These are phyloP conservation scores for Saccopteryx leptura DNA, from an alignment of 2,113 vertebrate genomes.

Conservation along the genomic window DNA sequence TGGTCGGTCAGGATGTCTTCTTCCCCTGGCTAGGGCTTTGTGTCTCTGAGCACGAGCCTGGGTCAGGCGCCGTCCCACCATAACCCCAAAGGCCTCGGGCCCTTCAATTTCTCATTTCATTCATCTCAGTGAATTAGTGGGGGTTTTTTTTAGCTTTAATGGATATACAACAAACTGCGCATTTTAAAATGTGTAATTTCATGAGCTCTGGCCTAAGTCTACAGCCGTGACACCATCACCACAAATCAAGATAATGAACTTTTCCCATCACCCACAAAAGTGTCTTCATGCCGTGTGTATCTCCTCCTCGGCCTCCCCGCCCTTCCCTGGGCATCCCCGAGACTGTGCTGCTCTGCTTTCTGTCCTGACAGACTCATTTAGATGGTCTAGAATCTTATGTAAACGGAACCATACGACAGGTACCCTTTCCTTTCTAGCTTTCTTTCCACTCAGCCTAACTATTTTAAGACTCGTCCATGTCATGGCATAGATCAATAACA, in stretches of 20 bases:
- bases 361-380: background rate
- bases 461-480: background rate
- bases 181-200: slow-evolving; percentile 68
- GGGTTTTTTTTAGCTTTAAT: slow-evolving; percentile 52
- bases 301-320: background rate
- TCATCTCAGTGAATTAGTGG: slow-evolving; percentile 13
- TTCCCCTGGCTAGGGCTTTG: background rate
- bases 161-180: slow-evolving; percentile 50
- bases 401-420: background rate
- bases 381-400: background rate
- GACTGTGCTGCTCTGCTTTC: background rate
- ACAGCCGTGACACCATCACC: slow-evolving; percentile 63
- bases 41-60: background rate
- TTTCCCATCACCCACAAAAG: background rate
- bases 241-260: slow-evolving; percentile 76
- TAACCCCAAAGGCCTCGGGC: background rate
- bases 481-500: background rate
- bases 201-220: slow-evolving; percentile 62
- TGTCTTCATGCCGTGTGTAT: slow-evolving; percentile 35
- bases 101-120: slow-evolving; percentile 51
- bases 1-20: background rate
- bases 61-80: background rate
- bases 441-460: background rate
- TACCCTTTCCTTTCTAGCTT: background rate
- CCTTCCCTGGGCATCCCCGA: background rate